A percentile compares a stretch with the other conserved stretches of the same genome.
Conservation (phyloP, 2,888 invertebrate species). For the Agrotis segetum region DNA sequence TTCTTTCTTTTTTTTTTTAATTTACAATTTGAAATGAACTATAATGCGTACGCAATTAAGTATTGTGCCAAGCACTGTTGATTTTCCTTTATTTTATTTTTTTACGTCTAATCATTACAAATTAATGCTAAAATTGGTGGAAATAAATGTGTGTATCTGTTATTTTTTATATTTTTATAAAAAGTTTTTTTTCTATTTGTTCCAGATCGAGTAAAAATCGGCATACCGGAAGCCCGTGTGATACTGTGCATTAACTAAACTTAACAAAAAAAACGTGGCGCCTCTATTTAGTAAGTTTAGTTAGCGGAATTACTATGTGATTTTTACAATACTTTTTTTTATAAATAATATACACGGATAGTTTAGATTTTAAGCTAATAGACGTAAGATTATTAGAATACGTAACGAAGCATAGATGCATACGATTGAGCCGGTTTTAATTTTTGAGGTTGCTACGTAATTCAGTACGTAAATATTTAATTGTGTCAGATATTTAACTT, state of each 20-base stretch:
- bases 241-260: constrained; percentile 83
- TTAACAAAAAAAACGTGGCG: constrained; percentile 72
- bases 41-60: too few species aligned
- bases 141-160: too few species aligned
- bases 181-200: constrained; percentile 73
- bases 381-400: constrained; percentile 66
- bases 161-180: too few species aligned
- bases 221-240: constrained; percentile 78
- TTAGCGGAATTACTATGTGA: constrained; percentile 89
- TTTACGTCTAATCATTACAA: too few species aligned
- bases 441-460: constrained; percentile 38
- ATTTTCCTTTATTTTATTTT: too few species aligned
- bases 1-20: neutral
- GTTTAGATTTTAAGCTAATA: constrained; percentile 71
- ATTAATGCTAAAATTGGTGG: too few species aligned
- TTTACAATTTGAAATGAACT: constrained; percentile 20
- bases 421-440: constrained; percentile 56
- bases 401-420: constrained; percentile 65
- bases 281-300: constrained; percentile 80
- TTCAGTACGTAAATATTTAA: constrained; percentile 37
- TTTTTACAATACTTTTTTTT: constrained; percentile 80
- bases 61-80: too few species aligned
- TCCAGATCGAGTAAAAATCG: constrained; percentile 76
- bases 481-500: constrained; percentile 18
- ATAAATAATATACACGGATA: constrained; percentile 80